Conservation (phyloP, 2,888 invertebrate species). For the Zhuqinia jingwanae region DNA sequence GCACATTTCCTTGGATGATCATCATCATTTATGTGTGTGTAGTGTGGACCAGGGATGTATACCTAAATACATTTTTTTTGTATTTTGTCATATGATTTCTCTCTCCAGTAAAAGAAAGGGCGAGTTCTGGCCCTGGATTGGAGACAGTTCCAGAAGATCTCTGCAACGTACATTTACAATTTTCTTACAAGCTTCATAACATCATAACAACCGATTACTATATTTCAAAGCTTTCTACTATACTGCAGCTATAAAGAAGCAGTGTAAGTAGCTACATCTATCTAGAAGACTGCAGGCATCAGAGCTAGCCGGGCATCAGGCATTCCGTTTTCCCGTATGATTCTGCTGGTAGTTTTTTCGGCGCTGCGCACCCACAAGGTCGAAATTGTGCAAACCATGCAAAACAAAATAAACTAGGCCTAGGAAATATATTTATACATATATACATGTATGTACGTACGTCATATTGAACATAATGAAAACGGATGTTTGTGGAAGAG, state of each 20-base stretch:
- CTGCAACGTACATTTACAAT: neutral
- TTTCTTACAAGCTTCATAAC: neutral
- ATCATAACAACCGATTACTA: neutral
- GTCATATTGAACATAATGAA: neutral
- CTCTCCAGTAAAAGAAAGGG: neutral
- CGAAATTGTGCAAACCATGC: conserved; percentile 47
- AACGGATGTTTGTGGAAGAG: neutral
- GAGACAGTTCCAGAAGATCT: neutral
- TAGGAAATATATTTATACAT: neutral
- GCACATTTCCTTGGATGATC: neutral
- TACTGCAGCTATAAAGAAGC: neutral
- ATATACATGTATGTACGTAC: neutral
- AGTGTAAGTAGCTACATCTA: conserved; percentile 29
- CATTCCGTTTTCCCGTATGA: neutral
- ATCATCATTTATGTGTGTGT: too few species aligned
- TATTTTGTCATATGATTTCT: neutral
- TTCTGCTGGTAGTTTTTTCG: neutral
- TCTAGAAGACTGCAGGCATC: neutral
- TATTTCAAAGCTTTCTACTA: neutral
- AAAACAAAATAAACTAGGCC: too few species aligned
- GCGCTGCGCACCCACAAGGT: conserved; percentile 64
- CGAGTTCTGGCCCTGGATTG: neutral
- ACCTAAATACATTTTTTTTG: neutral
- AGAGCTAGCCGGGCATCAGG: too few species aligned
- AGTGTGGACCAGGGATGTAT: too few species aligned